These are phyloP conservation scores for Syndactyla subalaris DNA, from an alignment of 2,797 vertebrate species.

Conservation along the genomic window DNA sequence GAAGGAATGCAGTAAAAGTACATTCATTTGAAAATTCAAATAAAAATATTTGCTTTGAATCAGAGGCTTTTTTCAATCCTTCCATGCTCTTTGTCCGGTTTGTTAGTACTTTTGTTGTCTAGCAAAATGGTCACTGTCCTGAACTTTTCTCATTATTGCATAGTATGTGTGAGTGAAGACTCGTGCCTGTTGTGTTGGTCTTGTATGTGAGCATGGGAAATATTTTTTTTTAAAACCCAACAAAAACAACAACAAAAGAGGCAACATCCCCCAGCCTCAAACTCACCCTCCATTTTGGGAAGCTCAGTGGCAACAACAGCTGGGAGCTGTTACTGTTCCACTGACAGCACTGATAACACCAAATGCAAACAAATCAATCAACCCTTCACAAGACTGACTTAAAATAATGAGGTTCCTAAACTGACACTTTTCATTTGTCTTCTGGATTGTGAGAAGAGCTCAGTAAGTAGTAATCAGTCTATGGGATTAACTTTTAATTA, in stretches of 20 bases:
- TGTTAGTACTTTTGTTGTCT: constrained; percentile 33
- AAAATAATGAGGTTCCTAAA: background rate
- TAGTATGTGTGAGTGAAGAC: background rate
- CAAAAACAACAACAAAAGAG: background rate
- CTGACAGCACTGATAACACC: background rate
- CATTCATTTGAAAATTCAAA: constrained; percentile 67
- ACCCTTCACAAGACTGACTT: background rate
- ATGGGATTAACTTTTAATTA: background rate
- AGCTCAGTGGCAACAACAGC: background rate
- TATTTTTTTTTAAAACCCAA: background rate
- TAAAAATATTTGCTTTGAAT: constrained; percentile 71
- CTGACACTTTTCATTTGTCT: background rate
- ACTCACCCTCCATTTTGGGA: background rate
- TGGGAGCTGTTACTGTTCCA: background rate
- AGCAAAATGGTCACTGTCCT: background rate
- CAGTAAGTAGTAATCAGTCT: background rate
- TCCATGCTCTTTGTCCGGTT: constrained; percentile 21
- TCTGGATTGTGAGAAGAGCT: background rate
- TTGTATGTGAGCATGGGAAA: background rate
- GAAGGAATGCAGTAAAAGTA: constrained; percentile 63
- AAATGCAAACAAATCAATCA: background rate
- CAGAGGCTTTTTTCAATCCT: constrained; percentile 5
- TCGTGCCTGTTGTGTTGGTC: background rate
- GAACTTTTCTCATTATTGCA: background rate
- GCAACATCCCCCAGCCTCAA: background rate